Conservation (phyloP, 2,797 vertebrate species). For the Crenuchus spilurus region DNA sequence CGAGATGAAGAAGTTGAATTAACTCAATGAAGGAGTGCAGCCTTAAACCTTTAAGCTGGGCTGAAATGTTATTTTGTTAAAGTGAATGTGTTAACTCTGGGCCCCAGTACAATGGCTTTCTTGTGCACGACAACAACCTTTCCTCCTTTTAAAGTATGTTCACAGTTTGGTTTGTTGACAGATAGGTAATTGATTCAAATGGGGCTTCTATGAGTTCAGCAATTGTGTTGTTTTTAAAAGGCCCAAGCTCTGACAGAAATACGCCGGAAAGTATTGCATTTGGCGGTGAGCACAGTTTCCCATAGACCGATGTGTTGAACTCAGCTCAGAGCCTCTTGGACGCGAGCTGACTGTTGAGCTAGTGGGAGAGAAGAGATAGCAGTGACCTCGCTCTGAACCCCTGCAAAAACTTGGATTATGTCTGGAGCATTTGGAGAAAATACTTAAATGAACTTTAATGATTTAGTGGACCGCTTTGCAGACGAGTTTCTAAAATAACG, state of each 20-base stretch:
- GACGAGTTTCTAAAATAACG: constrained; percentile 54
- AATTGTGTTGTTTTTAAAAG: constrained; percentile 78
- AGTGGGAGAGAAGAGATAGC: constrained; percentile 73
- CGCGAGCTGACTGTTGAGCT: constrained; percentile 73
- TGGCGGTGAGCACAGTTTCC: constrained; percentile 78
- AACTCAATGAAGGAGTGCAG: too few species aligned
- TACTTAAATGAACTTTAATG: constrained; percentile 72
- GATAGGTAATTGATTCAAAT: constrained; percentile 80
- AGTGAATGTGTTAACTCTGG: neutral
- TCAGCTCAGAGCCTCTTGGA: constrained; percentile 79
- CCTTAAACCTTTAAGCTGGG: too few species aligned
- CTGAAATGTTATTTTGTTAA: too few species aligned
- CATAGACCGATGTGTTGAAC: constrained; percentile 75
- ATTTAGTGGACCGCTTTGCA: constrained; percentile 76
- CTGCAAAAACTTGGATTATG: constrained; percentile 73
- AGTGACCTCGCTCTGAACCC: constrained; percentile 81
- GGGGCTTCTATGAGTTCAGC: constrained; percentile 70
- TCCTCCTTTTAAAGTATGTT: constrained; percentile 65
- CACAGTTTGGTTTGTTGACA: constrained; percentile 77
- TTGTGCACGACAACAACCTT: constrained; percentile 60
- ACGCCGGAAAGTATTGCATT: constrained; percentile 81
- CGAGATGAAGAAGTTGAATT: too few species aligned
- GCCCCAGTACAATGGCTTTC: constrained; percentile 15
- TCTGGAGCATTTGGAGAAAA: constrained; percentile 71
- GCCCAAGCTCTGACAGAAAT: constrained; percentile 79